A percentile compares a stretch with the other conserved stretches of the same genome.
Conservation (phyloP, 2,797 vertebrate genomes). For the Leuciscus waleckii region DNA sequence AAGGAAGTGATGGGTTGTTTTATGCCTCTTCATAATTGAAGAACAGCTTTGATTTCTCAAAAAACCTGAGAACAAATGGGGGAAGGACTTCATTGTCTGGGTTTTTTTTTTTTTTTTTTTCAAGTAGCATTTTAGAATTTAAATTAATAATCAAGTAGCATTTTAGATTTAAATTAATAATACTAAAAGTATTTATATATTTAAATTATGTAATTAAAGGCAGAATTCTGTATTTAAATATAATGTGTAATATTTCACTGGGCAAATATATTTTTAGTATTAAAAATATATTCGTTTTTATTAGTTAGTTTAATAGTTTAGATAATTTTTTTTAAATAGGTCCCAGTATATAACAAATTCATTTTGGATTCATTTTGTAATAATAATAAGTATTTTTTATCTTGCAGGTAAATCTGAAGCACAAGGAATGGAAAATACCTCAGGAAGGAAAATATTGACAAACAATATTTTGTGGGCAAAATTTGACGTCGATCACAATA, state of each 20-base stretch:
- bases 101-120: background rate
- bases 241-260: background rate
- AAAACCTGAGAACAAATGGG: background rate
- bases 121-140: background rate
- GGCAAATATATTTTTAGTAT: background rate
- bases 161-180: background rate
- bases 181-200: background rate
- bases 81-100: background rate
- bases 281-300: background rate
- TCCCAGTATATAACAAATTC: background rate
- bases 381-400: constrained; percentile 4
- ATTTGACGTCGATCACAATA: background rate
- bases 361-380: background rate
- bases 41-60: constrained; percentile 32
- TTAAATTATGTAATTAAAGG: background rate
- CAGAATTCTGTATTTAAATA: background rate
- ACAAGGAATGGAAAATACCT: background rate
- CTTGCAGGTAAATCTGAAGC: constrained; percentile 34
- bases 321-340: background rate
- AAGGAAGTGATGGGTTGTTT: constrained; percentile 50
- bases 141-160: background rate
- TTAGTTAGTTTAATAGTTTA: too few species aligned
- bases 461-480: background rate
- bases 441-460: background rate
- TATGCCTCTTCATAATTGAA: constrained; percentile 44